A percentile compares a stretch with the other conserved stretches of the same genome.
Evolutionary conservation across 2,888 invertebrate genomes (phyloP).

Genomic region (Salticus scenicus): DNA sequence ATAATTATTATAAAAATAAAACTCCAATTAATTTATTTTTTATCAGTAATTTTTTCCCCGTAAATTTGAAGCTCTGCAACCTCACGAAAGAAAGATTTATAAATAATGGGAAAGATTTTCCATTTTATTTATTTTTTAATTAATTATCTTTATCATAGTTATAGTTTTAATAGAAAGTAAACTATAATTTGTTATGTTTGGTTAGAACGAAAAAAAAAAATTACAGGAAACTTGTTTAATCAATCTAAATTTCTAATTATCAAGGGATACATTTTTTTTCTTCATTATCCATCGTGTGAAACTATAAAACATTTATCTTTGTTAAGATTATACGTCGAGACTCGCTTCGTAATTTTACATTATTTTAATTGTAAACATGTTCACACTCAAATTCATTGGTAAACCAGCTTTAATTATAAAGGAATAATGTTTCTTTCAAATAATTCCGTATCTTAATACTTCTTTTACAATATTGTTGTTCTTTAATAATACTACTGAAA

Average conservation of each 20-base stretch:
- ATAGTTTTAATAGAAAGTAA: not conserved
- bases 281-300: not conserved
- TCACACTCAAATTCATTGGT: too few species aligned
- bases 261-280: not conserved
- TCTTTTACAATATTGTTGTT: too few species aligned
- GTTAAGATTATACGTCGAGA: too few species aligned
- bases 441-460: too few species aligned
- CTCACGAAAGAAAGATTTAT: not conserved
- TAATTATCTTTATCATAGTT: not conserved
- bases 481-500: too few species aligned
- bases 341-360: too few species aligned
- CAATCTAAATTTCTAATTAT: not conserved
- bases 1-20: too few species aligned
- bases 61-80: not conserved
- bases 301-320: not conserved
- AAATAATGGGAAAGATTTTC: not conserved
- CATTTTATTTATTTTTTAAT: too few species aligned
- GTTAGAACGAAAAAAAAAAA: not conserved
- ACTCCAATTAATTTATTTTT: not conserved
- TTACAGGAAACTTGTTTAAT: not conserved
- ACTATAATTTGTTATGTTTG: not conserved
- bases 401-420: too few species aligned
- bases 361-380: too few species aligned
- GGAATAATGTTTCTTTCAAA: too few species aligned
- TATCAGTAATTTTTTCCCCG: not conserved